These are phyloP conservation scores for Pyralis farinalis DNA, from an alignment of 2,888 invertebrate genomes.

Conservation along the genomic window DNA sequence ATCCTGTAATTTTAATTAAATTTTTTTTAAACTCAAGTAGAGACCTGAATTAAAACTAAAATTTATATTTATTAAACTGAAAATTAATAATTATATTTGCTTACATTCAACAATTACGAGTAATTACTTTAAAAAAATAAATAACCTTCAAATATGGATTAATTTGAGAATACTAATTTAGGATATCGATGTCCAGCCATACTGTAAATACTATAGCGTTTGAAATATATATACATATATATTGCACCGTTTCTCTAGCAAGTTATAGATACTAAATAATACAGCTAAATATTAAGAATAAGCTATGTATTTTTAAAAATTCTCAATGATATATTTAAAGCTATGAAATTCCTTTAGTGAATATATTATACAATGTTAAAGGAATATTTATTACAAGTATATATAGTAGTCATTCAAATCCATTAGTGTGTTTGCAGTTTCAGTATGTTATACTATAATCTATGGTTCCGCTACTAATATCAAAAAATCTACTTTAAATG, in stretches of 20 bases:
- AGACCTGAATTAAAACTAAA: too few species aligned
- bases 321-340: conserved; percentile 34
- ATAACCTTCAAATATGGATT: too few species aligned
- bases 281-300: conserved; percentile 19
- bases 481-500: conserved; percentile 40
- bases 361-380: conserved; percentile 39
- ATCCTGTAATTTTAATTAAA: too few species aligned
- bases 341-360: conserved; percentile 46
- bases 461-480: conserved; percentile 47
- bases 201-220: background rate
- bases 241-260: conserved; percentile 12
- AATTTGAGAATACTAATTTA: too few species aligned
- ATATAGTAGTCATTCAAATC: conserved; percentile 61
- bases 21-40: too few species aligned
- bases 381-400: conserved; percentile 42
- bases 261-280: conserved; percentile 13
- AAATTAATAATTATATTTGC: too few species aligned
- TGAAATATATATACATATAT: conserved; percentile 19
- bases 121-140: too few species aligned
- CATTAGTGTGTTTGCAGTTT: conserved; percentile 72
- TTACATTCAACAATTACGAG: too few species aligned
- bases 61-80: too few species aligned
- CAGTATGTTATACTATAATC: conserved; percentile 40
- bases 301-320: conserved; percentile 19
- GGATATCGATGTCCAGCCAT: too few species aligned